Evolutionary conservation across 53 echinoderm and acorn worm species (phyloP).

Genomic region (Glandiceps talaboti): DNA sequence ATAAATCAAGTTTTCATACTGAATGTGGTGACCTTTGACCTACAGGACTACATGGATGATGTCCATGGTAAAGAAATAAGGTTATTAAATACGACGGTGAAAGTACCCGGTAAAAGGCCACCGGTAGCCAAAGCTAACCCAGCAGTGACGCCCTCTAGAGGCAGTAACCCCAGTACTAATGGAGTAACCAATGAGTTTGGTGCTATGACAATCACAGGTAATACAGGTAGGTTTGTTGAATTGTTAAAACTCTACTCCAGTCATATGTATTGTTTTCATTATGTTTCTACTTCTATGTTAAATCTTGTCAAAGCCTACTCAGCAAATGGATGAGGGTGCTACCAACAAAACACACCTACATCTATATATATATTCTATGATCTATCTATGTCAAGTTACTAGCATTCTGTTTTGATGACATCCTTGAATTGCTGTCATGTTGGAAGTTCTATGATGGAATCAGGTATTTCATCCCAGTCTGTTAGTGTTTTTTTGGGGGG

Average conservation of each 20-base stretch:
- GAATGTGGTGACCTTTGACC: no score
- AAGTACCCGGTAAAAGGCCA: slow-evolving; percentile 88
- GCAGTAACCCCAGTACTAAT: slow-evolving; percentile 43
- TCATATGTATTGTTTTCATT: neutral
- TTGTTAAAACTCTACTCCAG: neutral
- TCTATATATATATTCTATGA: no score
- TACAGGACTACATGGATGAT: slow-evolving; percentile 97
- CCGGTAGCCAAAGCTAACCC: slow-evolving; percentile 63
- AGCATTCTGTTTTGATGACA: no score
- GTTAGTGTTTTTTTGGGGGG: no score
- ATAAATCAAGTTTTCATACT: no score
- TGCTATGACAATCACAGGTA: slow-evolving; percentile 77
- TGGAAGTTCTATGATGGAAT: no score
- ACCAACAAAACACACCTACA: neutral
- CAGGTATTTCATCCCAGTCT: no score
- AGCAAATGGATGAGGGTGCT: no score
- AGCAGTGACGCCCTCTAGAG: slow-evolving; percentile 19
- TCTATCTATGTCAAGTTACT: no score
- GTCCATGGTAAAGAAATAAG: slow-evolving; percentile 88
- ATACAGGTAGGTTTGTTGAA: slow-evolving; percentile 51
- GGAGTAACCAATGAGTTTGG: slow-evolving; percentile 75
- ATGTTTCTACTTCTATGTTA: neutral
- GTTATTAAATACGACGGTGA: slow-evolving; percentile 86
- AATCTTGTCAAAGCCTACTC: no score
- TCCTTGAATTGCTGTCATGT: no score